phyloP scores from a whole-genome alignment of 2,113 vertebrate species.

The Tor tambroides region DNA sequence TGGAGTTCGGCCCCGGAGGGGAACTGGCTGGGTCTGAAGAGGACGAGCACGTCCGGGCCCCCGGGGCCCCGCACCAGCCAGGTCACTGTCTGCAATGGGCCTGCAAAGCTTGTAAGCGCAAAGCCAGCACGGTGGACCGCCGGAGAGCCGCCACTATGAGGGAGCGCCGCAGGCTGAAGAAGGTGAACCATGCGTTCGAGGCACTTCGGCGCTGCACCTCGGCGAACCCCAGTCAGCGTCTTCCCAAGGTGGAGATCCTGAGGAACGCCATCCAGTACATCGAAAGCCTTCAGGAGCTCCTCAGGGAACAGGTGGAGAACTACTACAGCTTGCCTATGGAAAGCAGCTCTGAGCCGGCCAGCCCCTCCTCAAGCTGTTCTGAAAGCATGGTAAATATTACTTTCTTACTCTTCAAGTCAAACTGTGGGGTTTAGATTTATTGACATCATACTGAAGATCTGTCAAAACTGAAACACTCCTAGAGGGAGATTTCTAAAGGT shows the following conservation, averaged over 20 bases:
- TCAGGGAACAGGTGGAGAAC: constrained; percentile 90
- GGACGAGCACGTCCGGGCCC: constrained; percentile 90
- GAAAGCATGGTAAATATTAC: constrained; percentile 87
- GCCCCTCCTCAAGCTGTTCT: constrained; percentile 91
- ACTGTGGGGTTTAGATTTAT: not conserved
- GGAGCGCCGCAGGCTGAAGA: constrained; percentile 92
- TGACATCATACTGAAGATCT: not conserved
- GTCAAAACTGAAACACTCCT: not conserved
- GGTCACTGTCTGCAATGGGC: constrained; percentile 98
- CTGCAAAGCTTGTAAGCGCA: constrained; percentile 96
- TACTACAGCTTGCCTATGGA: constrained; percentile 85
- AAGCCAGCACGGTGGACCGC: constrained; percentile 89
- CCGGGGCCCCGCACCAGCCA: constrained; percentile 87
- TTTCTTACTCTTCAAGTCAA: not conserved
- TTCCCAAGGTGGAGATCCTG: constrained; percentile 98
- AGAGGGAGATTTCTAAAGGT: not conserved
- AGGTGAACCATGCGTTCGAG: constrained; percentile 97
- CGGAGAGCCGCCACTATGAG: constrained; percentile 95
- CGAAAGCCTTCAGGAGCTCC: constrained; percentile 92
- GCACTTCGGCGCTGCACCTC: constrained; percentile 92
- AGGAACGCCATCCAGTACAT: constrained; percentile 97
- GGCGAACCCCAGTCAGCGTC: constrained; percentile 91
- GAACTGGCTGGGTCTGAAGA: constrained; percentile 83
- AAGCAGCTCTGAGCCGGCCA: constrained; percentile 88
- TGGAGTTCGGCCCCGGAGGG: constrained; percentile 80